Conservation (phyloP, 2,888 invertebrate species). For the Chrysodeixis includens region DNA sequence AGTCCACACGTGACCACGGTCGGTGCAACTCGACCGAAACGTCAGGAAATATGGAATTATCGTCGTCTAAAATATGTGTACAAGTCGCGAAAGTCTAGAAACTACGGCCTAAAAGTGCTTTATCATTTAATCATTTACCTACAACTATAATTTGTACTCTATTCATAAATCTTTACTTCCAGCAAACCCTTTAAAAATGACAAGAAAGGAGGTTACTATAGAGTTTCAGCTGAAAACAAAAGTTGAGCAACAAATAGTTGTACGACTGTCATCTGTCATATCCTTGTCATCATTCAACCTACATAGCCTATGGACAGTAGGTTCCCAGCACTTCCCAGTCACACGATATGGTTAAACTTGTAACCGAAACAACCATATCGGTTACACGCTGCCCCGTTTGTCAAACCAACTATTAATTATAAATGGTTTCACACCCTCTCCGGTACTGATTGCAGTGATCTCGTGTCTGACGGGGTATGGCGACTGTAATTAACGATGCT, state of each 20-base stretch:
- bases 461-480: constrained; percentile 21
- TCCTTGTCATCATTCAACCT: constrained; percentile 21
- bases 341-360: constrained; percentile 56
- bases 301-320: constrained; percentile 19
- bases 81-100: no score
- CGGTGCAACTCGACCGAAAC: no score
- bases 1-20: no score
- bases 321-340: constrained; percentile 29
- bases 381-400: constrained; percentile 54
- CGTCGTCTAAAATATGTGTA: no score
- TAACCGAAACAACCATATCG: constrained; percentile 52
- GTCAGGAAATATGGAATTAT: no score
- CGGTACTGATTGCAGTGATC: constrained; percentile 18
- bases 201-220: not conserved
- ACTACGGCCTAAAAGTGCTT: no score
- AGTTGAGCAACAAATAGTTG: not conserved
- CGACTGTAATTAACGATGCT: constrained; percentile 21
- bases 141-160: no score
- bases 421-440: constrained; percentile 41
- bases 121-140: no score
- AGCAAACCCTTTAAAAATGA: no score
- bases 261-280: constrained; percentile 16
- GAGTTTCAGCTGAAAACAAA: not conserved
- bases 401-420: constrained; percentile 37
- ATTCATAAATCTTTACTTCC: no score